Evolutionary conservation across 2,888 invertebrate genomes (phyloP).

Genomic region (Dione vanillae): DNA sequence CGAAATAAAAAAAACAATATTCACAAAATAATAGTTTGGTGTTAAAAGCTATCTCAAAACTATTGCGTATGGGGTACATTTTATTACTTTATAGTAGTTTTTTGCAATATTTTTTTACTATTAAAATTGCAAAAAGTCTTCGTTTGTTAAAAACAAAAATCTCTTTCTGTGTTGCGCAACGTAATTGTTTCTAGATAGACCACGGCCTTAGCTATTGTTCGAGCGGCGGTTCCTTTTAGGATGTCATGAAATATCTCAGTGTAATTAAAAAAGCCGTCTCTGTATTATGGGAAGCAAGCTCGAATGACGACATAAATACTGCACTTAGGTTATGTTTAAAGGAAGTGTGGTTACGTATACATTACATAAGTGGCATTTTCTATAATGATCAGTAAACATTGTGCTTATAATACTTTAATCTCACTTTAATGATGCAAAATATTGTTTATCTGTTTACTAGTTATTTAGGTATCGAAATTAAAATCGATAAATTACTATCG

Average conservation of each 20-base stretch:
- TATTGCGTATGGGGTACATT: constrained; percentile 50
- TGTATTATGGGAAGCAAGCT: constrained; percentile 23
- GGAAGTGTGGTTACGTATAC: constrained; percentile 35
- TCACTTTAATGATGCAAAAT: constrained; percentile 11
- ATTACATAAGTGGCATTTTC: constrained; percentile 28
- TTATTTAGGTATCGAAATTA: not conserved
- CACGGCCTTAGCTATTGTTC: constrained; percentile 50
- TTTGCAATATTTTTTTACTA: constrained; percentile 67
- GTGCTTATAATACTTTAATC: constrained; percentile 22
- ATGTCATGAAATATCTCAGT: constrained; percentile 30
- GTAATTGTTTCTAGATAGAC: constrained; percentile 53
- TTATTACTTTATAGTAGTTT: constrained; percentile 53
- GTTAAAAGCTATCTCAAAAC: constrained; percentile 62
- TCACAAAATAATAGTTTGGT: constrained; percentile 51
- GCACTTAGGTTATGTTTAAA: constrained; percentile 34
- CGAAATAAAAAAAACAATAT: constrained; percentile 34
- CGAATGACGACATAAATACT: constrained; percentile 34
- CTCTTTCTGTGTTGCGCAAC: constrained; percentile 66
- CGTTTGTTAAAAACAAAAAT: constrained; percentile 57
- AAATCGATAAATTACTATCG: constrained; percentile 5
- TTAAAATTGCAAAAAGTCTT: constrained; percentile 68
- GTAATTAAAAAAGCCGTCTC: constrained; percentile 30
- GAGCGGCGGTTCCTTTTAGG: constrained; percentile 44
- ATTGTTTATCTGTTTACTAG: constrained; percentile 1
- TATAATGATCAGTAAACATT: constrained; percentile 25